These are phyloP conservation scores for Daubentonia madagascariensis DNA, from an alignment of 2,113 vertebrate genomes.

Conservation along the genomic window DNA sequence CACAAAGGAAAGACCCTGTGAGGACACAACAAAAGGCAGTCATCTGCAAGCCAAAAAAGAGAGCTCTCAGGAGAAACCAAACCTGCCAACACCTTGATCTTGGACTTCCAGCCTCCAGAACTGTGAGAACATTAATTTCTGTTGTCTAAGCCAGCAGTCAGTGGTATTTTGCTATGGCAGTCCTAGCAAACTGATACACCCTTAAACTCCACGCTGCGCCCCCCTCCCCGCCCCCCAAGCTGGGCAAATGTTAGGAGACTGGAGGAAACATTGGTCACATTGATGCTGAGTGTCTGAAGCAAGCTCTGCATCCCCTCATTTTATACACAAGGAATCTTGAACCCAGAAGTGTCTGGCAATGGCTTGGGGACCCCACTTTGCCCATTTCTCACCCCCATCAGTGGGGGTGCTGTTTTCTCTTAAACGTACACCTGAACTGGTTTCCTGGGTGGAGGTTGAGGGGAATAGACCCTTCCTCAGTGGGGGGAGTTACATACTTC, in stretches of 20 bases:
- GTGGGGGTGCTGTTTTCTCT: neutral
- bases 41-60: neutral
- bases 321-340: neutral
- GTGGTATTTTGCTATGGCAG: neutral
- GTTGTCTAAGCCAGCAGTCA: neutral
- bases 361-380: neutral
- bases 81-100: neutral
- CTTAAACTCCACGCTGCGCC: too few species aligned
- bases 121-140: neutral
- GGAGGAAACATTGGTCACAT: neutral
- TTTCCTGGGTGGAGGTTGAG: neutral
- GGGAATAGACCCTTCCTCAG: too few species aligned
- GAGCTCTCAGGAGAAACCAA: neutral
- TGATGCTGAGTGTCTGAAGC: rapidly evolving
- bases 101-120: neutral
- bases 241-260: neutral
- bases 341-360: neutral
- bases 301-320: neutral
- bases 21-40: neutral
- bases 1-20: neutral
- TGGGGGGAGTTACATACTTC: rapidly evolving
- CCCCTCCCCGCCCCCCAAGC: neutral
- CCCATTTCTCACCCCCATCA: neutral
- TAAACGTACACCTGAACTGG: neutral
- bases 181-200: neutral